Conservation (phyloP, 2,888 invertebrate species). For the Parnassius mnemosyne region DNA sequence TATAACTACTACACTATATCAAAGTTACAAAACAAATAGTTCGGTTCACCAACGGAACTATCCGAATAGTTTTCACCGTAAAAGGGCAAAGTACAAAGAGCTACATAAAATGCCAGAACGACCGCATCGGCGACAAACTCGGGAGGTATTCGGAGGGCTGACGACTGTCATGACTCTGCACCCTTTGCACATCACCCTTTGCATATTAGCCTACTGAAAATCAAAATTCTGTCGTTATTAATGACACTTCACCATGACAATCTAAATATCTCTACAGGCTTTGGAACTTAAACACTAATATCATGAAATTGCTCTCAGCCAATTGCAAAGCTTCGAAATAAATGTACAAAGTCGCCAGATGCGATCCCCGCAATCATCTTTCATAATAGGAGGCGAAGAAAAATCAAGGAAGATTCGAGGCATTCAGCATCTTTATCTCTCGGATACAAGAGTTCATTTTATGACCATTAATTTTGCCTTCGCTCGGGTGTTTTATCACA, state of each 20-base stretch:
- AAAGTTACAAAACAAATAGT: constrained; percentile 67
- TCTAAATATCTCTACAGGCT: constrained; percentile 70
- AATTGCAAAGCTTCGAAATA: constrained; percentile 55
- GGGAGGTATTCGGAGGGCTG: constrained; percentile 72
- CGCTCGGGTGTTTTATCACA: constrained; percentile 78
- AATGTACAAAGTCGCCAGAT: constrained; percentile 73
- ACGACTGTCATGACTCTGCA: constrained; percentile 65
- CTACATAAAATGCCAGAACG: constrained; percentile 74
- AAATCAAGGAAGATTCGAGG: constrained; percentile 76
- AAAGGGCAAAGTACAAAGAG: constrained; percentile 76
- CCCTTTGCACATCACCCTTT: constrained; percentile 67
- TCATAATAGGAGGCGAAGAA: constrained; percentile 69
- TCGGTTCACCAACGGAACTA: constrained; percentile 65
- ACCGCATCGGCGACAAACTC: constrained; percentile 76
- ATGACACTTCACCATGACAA: constrained; percentile 75
- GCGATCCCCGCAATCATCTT: constrained; percentile 67
- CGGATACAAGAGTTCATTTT: constrained; percentile 80
- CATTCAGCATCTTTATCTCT: constrained; percentile 79
- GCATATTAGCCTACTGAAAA: constrained; percentile 77
- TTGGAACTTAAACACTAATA: constrained; percentile 67
- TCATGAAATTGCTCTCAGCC: constrained; percentile 57
- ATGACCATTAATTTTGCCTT: constrained; percentile 80
- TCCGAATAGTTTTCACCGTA: constrained; percentile 69
- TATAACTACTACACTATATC: constrained; percentile 38
- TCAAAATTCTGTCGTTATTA: constrained; percentile 78